phyloP scores from a whole-genome alignment of 2,113 vertebrate species.

The Pampusana beccarii region DNA sequence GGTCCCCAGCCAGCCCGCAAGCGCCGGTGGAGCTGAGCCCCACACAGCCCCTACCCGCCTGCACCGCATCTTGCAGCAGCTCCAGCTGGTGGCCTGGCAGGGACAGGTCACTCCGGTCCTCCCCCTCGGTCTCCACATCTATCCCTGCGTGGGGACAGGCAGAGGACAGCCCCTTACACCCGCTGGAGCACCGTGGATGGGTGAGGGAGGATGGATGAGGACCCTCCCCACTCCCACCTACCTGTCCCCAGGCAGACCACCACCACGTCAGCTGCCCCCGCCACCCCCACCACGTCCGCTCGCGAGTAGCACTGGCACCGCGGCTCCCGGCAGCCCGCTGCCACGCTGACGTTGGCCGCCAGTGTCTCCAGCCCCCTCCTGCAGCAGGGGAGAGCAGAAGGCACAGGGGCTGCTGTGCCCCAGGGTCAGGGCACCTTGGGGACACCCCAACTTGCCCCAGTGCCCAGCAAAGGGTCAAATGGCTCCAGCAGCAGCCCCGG shows the following conservation, averaged over 20 bases:
- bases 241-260: slow-evolving; percentile 72
- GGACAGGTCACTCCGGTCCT: slow-evolving; percentile 46
- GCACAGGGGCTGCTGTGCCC: neutral
- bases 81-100: slow-evolving; percentile 61
- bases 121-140: slow-evolving; percentile 38
- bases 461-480: neutral
- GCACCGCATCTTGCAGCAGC: slow-evolving; percentile 58
- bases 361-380: slow-evolving; percentile 61
- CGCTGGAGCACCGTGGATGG: too few relatives aligned
- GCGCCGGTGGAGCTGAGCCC: neutral
- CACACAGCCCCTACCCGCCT: slow-evolving; percentile 11
- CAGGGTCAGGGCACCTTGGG: rapidly evolving
- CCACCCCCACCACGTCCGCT: neutral
- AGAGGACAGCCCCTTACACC: neutral
- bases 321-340: neutral
- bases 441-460: rapidly evolving
- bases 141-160: neutral
- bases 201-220: too few relatives aligned
- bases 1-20: neutral
- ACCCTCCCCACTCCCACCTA: neutral
- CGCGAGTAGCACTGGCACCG: neutral
- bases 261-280: neutral
- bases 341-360: slow-evolving; percentile 11
- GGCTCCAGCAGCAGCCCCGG: neutral
- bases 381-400: neutral